A percentile compares a stretch with the other conserved stretches of the same genome.
These are phyloP conservation scores for Drosophila austrosaltans DNA, from an alignment of 2,888 invertebrate genomes.

Conservation along the genomic window DNA sequence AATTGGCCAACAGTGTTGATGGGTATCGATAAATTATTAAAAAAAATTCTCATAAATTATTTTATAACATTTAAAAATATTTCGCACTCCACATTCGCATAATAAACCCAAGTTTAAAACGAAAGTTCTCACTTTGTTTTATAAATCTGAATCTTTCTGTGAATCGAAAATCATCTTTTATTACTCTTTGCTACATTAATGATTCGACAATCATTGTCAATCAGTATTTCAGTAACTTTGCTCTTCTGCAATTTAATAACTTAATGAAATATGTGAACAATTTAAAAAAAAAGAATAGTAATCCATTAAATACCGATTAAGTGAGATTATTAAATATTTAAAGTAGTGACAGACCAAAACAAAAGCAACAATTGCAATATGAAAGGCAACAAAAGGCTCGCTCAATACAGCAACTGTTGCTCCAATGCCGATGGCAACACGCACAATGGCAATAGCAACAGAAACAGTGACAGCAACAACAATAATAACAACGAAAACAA, in stretches of 20 bases:
- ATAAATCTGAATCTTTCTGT: too few species aligned
- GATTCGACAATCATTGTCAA: too few species aligned
- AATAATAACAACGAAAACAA: conserved; percentile 17
- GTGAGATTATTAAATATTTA: conserved; percentile 5
- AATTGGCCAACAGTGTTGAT: too few species aligned
- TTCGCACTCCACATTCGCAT: too few species aligned
- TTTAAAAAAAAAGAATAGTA: neutral
- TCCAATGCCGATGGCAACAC: conserved; percentile 5
- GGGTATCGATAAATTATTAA: too few species aligned
- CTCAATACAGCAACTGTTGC: neutral
- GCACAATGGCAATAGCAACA: conserved; percentile 13
- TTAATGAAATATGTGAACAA: neutral
- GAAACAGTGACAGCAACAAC: conserved; percentile 19
- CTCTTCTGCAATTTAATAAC: too few species aligned
- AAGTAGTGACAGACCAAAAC: neutral
- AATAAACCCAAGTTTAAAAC: too few species aligned
- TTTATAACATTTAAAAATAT: too few species aligned
- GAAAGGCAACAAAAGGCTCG: neutral
- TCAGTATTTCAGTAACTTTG: neutral
- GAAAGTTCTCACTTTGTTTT: too few species aligned
- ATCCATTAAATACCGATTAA: conserved; percentile 11
- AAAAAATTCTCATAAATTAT: too few species aligned
- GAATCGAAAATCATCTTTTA: too few species aligned
- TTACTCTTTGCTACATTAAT: too few species aligned
- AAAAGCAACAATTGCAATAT: conserved; percentile 5